Evolutionary conservation across 2,888 invertebrate species (phyloP).

Genomic region (Perizoma flavofasciatum): DNA sequence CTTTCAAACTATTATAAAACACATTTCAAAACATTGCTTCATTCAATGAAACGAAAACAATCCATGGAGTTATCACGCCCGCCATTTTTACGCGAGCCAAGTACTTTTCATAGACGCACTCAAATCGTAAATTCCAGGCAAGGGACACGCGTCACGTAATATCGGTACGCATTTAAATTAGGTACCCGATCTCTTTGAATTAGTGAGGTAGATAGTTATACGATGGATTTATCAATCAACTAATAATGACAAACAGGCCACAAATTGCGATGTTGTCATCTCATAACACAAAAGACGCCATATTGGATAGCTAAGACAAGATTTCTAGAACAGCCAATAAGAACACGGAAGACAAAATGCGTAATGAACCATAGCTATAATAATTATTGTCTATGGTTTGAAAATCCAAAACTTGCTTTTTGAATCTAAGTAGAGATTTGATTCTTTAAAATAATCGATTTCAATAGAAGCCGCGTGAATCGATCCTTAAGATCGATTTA

Average conservation of each 20-base stretch:
- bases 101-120: slow-evolving; percentile 73
- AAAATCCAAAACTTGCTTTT: too few species aligned
- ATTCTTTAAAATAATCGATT: too few species aligned
- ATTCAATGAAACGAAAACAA: slow-evolving; percentile 77
- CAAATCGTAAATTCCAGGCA: slow-evolving; percentile 46
- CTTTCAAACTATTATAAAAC: slow-evolving; percentile 41
- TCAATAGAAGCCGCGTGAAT: too few species aligned
- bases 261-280: slow-evolving; percentile 84
- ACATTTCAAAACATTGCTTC: slow-evolving; percentile 54
- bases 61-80: slow-evolving; percentile 82
- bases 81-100: slow-evolving; percentile 81
- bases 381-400: not conserved
- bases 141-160: slow-evolving; percentile 50
- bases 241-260: slow-evolving; percentile 71
- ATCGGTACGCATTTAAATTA: slow-evolving; percentile 51
- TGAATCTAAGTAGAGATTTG: too few species aligned
- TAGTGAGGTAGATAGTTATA: slow-evolving; percentile 69
- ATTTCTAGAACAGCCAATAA: slow-evolving; percentile 33
- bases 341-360: slow-evolving; percentile 33
- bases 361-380: slow-evolving; percentile 46
- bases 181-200: slow-evolving; percentile 66
- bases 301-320: slow-evolving; percentile 63
- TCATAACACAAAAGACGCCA: slow-evolving; percentile 82
- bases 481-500: too few species aligned
- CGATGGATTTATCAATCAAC: slow-evolving; percentile 57